A percentile compares a stretch with the other conserved stretches of the same genome.
Evolutionary conservation across 2,113 vertebrate species (phyloP).

Genomic region (Triplophysa dalaica): DNA sequence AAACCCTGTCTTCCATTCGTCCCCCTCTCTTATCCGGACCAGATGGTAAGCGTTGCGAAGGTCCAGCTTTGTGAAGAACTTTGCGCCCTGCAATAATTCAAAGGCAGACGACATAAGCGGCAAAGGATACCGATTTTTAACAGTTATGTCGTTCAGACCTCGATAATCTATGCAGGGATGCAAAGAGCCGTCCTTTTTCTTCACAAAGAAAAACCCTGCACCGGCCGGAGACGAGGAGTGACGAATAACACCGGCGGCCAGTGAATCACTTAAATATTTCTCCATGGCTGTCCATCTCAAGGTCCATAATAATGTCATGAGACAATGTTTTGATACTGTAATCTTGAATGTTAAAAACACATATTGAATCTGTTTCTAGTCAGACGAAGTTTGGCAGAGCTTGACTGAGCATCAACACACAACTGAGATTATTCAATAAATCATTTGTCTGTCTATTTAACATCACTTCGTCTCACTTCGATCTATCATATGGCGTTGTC

Average conservation of each 20-base stretch:
- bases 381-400: no score
- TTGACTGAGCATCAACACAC: no score
- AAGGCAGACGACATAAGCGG: background rate
- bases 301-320: no score
- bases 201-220: conserved; percentile 24
- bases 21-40: background rate
- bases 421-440: no score
- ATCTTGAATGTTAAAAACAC: no score
- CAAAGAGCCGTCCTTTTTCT: background rate
- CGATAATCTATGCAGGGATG: background rate
- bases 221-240: conserved; percentile 3
- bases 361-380: no score
- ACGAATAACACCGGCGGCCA: background rate
- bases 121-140: background rate
- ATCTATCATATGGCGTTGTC: no score
- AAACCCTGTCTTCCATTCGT: no score
- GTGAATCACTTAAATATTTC: background rate
- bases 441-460: no score
- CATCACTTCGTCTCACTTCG: no score
- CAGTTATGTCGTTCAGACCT: background rate
- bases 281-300: background rate
- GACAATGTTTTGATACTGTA: no score
- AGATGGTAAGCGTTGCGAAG: conserved; percentile 2
- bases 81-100: background rate
- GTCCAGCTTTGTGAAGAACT: conserved; percentile 20